Percentiles rank a stretch among this genome's conserved stretches.
phyloP scores from a whole-genome alignment of 1,140 invertebrate species.

The Drosophila jambulina region DNA sequence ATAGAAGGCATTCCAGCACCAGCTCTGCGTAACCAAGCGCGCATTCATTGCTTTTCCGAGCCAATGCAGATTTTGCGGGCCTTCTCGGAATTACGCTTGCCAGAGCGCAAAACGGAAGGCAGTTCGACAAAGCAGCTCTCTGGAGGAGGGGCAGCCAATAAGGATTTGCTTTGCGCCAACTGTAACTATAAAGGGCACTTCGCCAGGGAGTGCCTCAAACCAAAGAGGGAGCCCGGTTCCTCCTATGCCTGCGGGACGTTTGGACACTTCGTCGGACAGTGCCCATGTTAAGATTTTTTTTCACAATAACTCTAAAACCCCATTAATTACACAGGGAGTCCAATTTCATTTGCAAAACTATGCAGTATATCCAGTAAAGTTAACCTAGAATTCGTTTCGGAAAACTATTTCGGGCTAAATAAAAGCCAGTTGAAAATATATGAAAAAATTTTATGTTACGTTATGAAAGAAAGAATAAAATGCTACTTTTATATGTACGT shows the following conservation, averaged over 20 bases:
- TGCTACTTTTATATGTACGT: neutral
- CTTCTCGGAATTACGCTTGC: no score
- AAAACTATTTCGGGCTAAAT: no score
- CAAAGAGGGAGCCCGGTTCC: neutral
- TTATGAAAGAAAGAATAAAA: neutral
- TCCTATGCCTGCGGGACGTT: neutral
- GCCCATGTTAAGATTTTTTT: neutral
- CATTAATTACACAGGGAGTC: neutral
- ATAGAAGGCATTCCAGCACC: no score
- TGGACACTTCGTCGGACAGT: no score
- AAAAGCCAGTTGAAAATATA: constrained; percentile 1
- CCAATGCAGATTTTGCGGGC: no score
- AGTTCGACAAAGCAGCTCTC: no score
- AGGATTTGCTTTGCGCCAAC: neutral
- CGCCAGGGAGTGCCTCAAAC: neutral
- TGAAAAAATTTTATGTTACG: neutral
- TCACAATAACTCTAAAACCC: neutral
- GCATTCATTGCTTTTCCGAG: no score
- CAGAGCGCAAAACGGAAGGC: no score
- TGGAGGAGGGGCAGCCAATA: neutral
- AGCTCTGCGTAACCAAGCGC: no score
- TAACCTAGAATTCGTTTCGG: neutral
- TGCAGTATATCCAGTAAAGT: neutral
- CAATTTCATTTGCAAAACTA: neutral
- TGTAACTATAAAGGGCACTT: neutral